Conservation (phyloP, 2,888 invertebrate genomes). For the Acanthosepion pharaonis region DNA sequence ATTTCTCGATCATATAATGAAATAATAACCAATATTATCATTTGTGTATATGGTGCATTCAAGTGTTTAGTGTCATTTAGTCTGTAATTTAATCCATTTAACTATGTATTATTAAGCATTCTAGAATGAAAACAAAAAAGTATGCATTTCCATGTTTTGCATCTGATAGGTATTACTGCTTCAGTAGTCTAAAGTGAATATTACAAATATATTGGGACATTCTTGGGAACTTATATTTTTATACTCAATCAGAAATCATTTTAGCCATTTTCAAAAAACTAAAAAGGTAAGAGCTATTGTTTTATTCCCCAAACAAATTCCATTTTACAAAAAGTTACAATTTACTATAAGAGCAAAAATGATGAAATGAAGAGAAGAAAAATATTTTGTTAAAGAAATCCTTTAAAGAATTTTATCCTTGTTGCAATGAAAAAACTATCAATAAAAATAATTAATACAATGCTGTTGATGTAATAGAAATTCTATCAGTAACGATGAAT, state of each 20-base stretch:
- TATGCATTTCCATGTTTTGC: background rate
- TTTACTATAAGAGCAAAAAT: no score
- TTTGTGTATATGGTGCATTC: background rate
- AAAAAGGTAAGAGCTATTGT: background rate
- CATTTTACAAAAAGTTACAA: no score
- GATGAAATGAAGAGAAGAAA: no score
- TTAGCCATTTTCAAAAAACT: background rate
- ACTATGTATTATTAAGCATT: background rate
- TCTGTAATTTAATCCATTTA: background rate
- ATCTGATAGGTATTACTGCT: background rate
- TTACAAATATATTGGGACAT: background rate
- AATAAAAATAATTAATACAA: no score
- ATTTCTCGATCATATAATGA: no score
- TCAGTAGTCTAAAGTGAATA: background rate
- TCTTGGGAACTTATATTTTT: background rate
- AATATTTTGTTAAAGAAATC: no score
- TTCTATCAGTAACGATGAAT: no score
- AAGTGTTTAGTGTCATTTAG: background rate
- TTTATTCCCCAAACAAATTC: no score
- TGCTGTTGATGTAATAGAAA: no score
- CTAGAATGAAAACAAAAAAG: background rate
- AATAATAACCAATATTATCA: background rate
- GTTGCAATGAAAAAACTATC: no score
- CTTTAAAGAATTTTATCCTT: no score
- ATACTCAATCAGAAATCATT: background rate